Evolutionary conservation across 2,797 vertebrate genomes (phyloP).

Genomic region (Hypotaenidia philippensis): DNA sequence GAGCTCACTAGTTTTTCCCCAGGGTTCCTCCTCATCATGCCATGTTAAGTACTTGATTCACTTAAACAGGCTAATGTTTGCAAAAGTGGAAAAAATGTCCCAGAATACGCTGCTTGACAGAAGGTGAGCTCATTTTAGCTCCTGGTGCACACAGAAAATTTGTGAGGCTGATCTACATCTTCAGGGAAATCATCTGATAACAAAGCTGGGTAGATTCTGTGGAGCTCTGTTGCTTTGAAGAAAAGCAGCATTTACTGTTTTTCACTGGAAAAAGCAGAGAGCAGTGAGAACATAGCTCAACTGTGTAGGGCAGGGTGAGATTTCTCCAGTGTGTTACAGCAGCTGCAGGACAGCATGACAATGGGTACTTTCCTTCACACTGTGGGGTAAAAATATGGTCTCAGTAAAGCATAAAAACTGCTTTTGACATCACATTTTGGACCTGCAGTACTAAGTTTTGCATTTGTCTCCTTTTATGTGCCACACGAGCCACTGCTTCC

Average conservation of each 20-base stretch:
- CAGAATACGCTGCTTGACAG: conserved; percentile 58
- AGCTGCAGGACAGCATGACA: not conserved
- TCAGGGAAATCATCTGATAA: conserved; percentile 2
- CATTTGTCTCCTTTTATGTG: not conserved
- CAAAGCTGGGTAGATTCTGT: not conserved
- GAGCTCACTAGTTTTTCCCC: conserved; percentile 77
- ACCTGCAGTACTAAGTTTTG: not conserved
- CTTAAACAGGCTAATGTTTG: conserved; percentile 68
- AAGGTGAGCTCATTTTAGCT: conserved; percentile 62
- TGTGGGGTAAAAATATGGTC: not conserved
- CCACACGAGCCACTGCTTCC: not conserved
- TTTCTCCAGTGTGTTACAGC: not conserved
- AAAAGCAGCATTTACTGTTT: not conserved
- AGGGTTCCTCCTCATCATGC: conserved; percentile 63
- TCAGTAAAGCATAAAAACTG: not conserved
- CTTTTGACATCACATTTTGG: not conserved
- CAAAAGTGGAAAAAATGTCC: conserved; percentile 67
- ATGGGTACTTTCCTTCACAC: not conserved
- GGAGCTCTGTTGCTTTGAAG: not conserved
- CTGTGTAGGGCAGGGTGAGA: not conserved
- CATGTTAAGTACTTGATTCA: conserved; percentile 75
- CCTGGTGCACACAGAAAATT: not conserved
- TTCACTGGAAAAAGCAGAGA: not conserved
- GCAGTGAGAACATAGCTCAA: not conserved
- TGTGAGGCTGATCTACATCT: not conserved